A percentile compares a stretch with the other conserved stretches of the same genome.
Evolutionary conservation across 2,113 vertebrate genomes (phyloP).

Genomic region (Thermophis baileyi): DNA sequence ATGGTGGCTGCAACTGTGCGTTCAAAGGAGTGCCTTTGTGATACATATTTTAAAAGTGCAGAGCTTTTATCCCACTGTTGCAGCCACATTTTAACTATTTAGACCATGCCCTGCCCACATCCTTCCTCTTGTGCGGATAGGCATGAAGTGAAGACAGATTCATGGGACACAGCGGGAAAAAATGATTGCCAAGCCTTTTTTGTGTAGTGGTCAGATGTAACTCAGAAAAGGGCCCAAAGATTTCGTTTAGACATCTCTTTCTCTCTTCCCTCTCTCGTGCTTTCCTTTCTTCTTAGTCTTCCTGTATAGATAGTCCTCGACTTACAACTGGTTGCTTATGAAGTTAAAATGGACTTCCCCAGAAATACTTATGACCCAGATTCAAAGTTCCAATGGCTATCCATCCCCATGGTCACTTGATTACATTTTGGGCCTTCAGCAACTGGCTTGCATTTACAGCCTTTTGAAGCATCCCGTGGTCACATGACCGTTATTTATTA

Average conservation of each 20-base stretch:
- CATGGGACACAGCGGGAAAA: neutral
- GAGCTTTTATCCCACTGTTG: neutral
- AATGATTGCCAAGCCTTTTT: neutral
- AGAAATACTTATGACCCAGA: too few relatives aligned
- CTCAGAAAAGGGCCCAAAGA: neutral
- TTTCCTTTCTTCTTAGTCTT: neutral
- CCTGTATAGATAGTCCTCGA: neutral
- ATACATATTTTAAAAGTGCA: neutral
- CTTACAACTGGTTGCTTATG: too few relatives aligned
- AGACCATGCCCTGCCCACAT: neutral
- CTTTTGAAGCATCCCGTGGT: too few relatives aligned
- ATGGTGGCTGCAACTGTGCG: neutral
- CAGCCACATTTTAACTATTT: neutral
- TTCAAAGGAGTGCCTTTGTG: neutral
- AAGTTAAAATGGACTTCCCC: too few relatives aligned
- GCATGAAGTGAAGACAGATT: neutral
- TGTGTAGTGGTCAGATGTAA: neutral
- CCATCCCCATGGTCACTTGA: too few relatives aligned
- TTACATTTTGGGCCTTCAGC: too few relatives aligned
- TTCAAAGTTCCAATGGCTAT: too few relatives aligned
- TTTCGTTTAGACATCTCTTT: neutral
- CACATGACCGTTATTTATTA: too few relatives aligned
- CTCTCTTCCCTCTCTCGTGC: neutral
- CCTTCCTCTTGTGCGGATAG: neutral
- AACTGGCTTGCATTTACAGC: too few relatives aligned